Base-by-base conservation (phyloP, 1,140 invertebrate genomes). In the Nebria ingens region DNA sequence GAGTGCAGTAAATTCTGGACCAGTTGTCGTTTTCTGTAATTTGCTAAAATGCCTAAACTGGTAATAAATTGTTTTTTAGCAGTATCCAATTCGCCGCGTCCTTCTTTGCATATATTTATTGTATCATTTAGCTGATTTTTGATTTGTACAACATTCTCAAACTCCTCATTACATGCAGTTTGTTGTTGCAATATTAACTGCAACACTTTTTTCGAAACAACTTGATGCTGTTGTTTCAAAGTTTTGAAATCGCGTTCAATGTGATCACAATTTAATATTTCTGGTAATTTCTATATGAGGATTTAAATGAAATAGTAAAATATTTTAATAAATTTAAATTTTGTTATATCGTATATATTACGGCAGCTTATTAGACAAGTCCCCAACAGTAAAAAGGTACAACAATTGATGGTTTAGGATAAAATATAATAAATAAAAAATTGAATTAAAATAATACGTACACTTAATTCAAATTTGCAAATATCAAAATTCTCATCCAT, bases 171-270 rank as follows among this genome's bases (percentile, higher is more conserved):
- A 69, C 91, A 96, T 1, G 83, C 78, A 59, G 81, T 84, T 53
- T 94, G 84, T 59, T 97, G 91, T 68, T 96, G 87, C 9, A 94
- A 74, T 62, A 97, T 95, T 15, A 96, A 74, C 61, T 94, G 88
- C 0, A 94, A 79, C 0, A 96, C 87, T 72, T 93, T 89, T 61
- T 90, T 92, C 0, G 91, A 93, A 0, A 97, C 89, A 21, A 93
- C 89, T 69, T 84, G 79, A 55, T 90, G 81, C 65, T 92, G 88
- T 52, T 80, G 80, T 55, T 81, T 77, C 15, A 91, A 70, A 57
- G 79, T 76, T 57, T 80, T 79, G 58, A 83, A 80, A 56, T 83
- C 79, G 22, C 73, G 69, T 61, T 84, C 79, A 56, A 91, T 86
- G 40, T 84, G 72, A 57, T 84, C 77, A 23, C 80, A 77, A 56